Conservation (phyloP, 1,140 invertebrate species). For the Globodera rostochiensis region DNA sequence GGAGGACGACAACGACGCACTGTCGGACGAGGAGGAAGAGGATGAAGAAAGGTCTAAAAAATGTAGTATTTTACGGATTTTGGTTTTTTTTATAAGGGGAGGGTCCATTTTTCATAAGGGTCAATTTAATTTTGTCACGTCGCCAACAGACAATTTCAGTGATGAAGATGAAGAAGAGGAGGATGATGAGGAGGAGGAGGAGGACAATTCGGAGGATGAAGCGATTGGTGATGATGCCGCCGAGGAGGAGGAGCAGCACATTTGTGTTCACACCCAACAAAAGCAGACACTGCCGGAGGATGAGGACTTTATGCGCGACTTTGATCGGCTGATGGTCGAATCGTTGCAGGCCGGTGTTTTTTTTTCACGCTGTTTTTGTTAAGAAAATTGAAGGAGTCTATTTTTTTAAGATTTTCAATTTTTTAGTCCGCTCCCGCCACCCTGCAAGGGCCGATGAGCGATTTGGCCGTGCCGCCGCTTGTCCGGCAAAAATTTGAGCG, state of each 20-base stretch:
- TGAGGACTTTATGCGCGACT: slow-evolving; percentile 54
- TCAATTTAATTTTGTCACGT: too few species aligned
- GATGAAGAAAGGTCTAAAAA: slow-evolving; percentile 6
- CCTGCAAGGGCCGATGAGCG: slow-evolving; percentile 38
- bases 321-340: slow-evolving; percentile 49
- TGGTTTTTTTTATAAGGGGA: too few species aligned
- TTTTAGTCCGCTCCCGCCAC: slow-evolving; percentile 33
- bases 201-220: slow-evolving; percentile 15
- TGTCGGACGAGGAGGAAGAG: slow-evolving; percentile 19
- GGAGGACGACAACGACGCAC: neutral
- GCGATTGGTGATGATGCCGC: slow-evolving; percentile 20
- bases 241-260: slow-evolving; percentile 37
- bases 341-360: slow-evolving; percentile 34
- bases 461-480: slow-evolving; percentile 49
- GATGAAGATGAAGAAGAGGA: slow-evolving; percentile 42
- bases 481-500: slow-evolving; percentile 55
- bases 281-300: slow-evolving; percentile 37
- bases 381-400: slow-evolving; percentile 8
- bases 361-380: neutral
- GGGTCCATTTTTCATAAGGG: too few species aligned
- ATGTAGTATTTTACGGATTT: too few species aligned
- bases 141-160: neutral
- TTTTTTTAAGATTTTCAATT: slow-evolving; percentile 21
- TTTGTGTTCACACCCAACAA: slow-evolving; percentile 41
- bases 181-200: slow-evolving; percentile 31